These are phyloP conservation scores for Phasia obesa DNA, from an alignment of 2,888 invertebrate species.

Conservation along the genomic window DNA sequence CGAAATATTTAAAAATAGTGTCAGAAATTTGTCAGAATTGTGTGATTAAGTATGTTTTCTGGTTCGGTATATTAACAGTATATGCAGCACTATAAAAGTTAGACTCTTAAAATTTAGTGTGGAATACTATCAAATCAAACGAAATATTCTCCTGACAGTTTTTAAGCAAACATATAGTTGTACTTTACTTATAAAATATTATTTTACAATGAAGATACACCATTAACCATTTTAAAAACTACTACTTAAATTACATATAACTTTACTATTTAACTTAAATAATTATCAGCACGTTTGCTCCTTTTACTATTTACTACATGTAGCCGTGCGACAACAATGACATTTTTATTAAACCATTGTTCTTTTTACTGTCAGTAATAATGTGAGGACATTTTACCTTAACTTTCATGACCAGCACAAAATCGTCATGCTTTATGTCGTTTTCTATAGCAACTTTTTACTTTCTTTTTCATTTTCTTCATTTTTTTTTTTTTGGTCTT, in stretches of 20 bases:
- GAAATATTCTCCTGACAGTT: no score
- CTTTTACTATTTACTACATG: conserved; percentile 3
- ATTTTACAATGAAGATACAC: background rate
- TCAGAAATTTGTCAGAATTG: no score
- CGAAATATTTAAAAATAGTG: no score
- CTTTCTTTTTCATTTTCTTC: conserved; percentile 23
- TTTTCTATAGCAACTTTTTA: conserved; percentile 19
- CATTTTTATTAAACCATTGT: conserved; percentile 42
- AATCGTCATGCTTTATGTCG: conserved; percentile 15
- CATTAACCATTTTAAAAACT: conserved; percentile 13
- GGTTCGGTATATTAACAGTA: no score
- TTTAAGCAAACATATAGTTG: no score
- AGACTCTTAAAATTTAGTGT: no score
- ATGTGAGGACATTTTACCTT: conserved; percentile 40
- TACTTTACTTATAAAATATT: background rate
- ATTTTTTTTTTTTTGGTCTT: conserved; percentile 36
- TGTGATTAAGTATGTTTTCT: no score
- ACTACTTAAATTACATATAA: conserved; percentile 49
- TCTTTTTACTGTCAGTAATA: conserved; percentile 20
- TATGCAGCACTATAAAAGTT: no score
- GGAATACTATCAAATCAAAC: no score
- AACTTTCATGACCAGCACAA: conserved; percentile 52
- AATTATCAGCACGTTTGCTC: conserved; percentile 50
- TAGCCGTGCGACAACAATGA: background rate
- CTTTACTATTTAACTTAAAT: conserved; percentile 34